Conservation (phyloP, 1,140 invertebrate species). For the Neomicropteryx cornuta region DNA sequence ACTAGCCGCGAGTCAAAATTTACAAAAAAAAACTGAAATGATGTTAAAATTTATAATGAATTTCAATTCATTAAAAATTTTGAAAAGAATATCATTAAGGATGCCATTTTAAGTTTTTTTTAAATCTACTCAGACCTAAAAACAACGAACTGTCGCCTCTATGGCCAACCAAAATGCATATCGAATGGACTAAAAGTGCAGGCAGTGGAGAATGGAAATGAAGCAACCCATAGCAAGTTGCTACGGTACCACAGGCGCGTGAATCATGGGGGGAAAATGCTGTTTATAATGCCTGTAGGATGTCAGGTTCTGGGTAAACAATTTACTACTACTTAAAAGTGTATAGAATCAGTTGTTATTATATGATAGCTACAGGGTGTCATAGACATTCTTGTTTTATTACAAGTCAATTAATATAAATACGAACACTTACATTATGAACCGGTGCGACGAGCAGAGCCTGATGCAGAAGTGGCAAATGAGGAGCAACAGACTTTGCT, state of each 20-base stretch:
- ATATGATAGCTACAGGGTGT: background rate
- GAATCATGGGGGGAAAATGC: background rate
- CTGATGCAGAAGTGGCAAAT: slow-evolving; percentile 29
- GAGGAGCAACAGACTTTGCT: slow-evolving; percentile 26
- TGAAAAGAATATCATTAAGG: no score
- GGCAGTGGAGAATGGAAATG: no score
- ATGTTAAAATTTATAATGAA: no score
- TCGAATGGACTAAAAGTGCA: no score
- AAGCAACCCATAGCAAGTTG: background rate
- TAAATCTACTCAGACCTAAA: no score
- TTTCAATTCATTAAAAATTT: no score
- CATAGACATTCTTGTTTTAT: background rate
- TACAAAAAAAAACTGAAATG: no score
- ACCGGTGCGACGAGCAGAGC: slow-evolving; percentile 18
- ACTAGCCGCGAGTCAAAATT: no score
- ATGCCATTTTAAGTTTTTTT: no score
- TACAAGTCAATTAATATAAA: background rate
- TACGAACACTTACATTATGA: background rate
- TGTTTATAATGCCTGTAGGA: background rate
- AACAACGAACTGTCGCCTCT: no score
- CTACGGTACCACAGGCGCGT: background rate
- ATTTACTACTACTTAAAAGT: background rate
- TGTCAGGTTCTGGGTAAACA: background rate
- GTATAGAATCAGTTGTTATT: background rate
- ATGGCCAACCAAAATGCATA: no score